Base-by-base conservation (phyloP, 2,113 vertebrate genomes). In the Eonycteris spelaea region DNA sequence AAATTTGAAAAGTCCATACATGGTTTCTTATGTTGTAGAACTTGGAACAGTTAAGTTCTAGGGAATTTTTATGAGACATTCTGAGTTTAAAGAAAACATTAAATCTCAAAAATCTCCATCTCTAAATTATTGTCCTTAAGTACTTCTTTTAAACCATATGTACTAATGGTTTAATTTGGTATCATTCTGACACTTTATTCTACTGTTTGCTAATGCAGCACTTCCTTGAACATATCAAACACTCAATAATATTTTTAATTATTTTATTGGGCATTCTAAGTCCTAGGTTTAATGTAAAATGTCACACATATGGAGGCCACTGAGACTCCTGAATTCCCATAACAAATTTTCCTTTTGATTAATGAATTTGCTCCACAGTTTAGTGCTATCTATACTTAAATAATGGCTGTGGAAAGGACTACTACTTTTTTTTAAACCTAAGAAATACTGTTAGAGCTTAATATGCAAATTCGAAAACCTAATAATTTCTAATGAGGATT, bases 131-230 rank as follows among this genome's bases (percentile, higher is more conserved):
- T 75, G 16, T 65, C 40, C 28, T 78, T 87, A 87, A 78, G n/a
- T 59, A 80, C 16, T 59, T 91, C 55, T 78, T 93, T 91, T 90
- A 94, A 94, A 65, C 40, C 67, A 87, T 79, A 70, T 55, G 61
- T 84, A 48, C 51, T 61, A 51, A 55, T 94, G 51, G 13, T 85
- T 96, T 92, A 51, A 51, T 51, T 51, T 51, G 33, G 6, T 57
- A 55, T 89, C 40, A 55, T 71, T 77, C 63, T 53, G 65, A 33
- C 21, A 70, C 51, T 82, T 90, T 71, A n/a, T 90, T 95, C 51
- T 84, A 3, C 15, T 61, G 22, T 67, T 40, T 61, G 26, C 30
- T 65, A 59, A 45, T 82, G 38, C 5, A 57, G 57, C 51, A 51
- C 51, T 51, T 91, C 1, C 48, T 11, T n/a, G 28, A 1, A 21